Evolutionary conservation across 2,797 vertebrate genomes (phyloP), one percentile per base, ranked within the genome.

Genomic region (Cyclopterus lumpus): DNA sequence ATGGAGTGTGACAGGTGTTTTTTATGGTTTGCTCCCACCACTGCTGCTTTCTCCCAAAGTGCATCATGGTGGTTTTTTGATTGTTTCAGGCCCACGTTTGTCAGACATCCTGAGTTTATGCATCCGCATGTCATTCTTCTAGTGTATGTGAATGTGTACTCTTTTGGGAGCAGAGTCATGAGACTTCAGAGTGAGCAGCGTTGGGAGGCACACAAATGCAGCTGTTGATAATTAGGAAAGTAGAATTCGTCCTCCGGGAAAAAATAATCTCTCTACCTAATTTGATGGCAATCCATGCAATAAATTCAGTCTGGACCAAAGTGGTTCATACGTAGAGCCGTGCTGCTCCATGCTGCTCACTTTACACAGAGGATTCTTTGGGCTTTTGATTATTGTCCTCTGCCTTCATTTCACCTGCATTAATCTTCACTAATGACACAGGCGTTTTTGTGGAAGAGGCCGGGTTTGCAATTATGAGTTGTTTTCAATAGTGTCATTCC

Each of bases 1-100:
- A 9, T 60, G 70, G 66, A 68, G 36, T 62, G 57, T 60, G 79
- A 87, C 88, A 89, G 80, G 81, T 77, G 78, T 71, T 77, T n/a
- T 71, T 78, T 61, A 60, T 67, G 61, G 24, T 74, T 71, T 32
- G 73, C 28, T 71, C 51, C 66, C 67, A 80, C 60, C 40, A 44
- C 38, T 18, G n/a, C 46, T 38, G 32, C 58, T 30, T 32, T 16
- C 32, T 59, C 42, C 53, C 42, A 40, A n/a, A 30, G 36, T 44
- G 34, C 34, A 36, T 30, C 4, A 1, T 57, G 11, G 26, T 49
- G 24, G 32, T 26, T 26, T 26, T 26, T 54, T 26, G 16, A n/a
- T 49, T 60, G 44, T 11, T 28, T 48, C 10, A 46, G 67, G 38
- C 18, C 18, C 26, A n/a, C 26, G 12, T 59, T 24, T 63, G 54